A percentile compares a stretch with the other conserved stretches of the same genome.
phyloP scores from a whole-genome alignment of 2,113 vertebrate genomes.

The Eleginops maclovinus region DNA sequence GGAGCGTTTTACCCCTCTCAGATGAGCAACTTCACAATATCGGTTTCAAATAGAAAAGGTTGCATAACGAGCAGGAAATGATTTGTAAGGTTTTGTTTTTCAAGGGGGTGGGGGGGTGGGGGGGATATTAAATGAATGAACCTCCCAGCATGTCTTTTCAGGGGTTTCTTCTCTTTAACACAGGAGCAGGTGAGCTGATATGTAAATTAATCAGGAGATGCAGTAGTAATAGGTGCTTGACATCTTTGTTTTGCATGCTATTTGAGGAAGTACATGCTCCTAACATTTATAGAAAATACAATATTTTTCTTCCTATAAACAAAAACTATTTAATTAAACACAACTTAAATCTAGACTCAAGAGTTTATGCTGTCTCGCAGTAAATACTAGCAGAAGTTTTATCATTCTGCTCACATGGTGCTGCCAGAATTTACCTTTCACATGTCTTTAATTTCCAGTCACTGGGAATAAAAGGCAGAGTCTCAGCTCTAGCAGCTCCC shows the following conservation, averaged over 20 bases:
- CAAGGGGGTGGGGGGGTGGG: background rate
- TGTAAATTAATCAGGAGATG: constrained; percentile 52
- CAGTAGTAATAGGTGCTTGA: constrained; percentile 22
- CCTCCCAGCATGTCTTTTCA: constrained; percentile 25
- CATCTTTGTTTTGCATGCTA: constrained; percentile 44
- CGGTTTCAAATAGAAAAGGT: constrained; percentile 28
- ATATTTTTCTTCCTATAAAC: constrained; percentile 11
- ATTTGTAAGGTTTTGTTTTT: constrained; percentile 26
- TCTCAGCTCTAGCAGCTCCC: constrained; percentile 77
- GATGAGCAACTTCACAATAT: constrained; percentile 41
- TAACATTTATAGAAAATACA: constrained; percentile 15
- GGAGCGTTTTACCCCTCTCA: constrained; percentile 3
- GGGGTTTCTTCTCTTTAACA: constrained; percentile 17
- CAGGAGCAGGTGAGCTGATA: constrained; percentile 33
- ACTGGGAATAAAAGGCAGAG: constrained; percentile 72
- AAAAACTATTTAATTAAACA: background rate
- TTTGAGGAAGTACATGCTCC: constrained; percentile 4
- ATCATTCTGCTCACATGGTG: constrained; percentile 59
- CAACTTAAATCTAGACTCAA: background rate
- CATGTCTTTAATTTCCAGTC: constrained; percentile 77
- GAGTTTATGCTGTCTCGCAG: constrained; percentile 2
- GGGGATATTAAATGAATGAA: constrained; percentile 47
- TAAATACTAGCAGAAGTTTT: constrained; percentile 59
- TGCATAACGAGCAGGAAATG: constrained; percentile 57
- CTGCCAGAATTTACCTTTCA: constrained; percentile 67